phyloP scores from a whole-genome alignment of 2,797 vertebrate species.

The Australoheros facetus region DNA sequence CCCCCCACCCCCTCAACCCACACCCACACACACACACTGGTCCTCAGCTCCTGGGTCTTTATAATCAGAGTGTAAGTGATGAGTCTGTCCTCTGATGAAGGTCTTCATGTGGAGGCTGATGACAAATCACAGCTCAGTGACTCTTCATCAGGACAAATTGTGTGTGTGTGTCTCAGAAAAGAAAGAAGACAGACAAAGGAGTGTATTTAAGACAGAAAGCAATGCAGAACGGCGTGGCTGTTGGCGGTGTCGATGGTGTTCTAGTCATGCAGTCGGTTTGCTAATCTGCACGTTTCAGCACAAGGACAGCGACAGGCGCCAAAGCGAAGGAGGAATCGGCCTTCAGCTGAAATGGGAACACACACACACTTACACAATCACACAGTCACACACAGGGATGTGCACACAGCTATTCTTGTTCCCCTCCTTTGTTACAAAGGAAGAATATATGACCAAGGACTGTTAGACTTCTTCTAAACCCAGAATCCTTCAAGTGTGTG shows the following conservation, averaged over 20 bases:
- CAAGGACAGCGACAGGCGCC: constrained; percentile 64
- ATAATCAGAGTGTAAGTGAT: constrained; percentile 68
- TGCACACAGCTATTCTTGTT: constrained; percentile 16
- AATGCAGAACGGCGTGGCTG: not conserved
- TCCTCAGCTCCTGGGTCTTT: constrained; percentile 43
- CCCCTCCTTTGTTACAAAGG: constrained; percentile 16
- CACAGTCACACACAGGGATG: constrained; percentile 2
- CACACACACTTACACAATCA: not conserved
- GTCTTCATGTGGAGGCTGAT: constrained; percentile 72
- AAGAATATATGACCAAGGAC: constrained; percentile 16
- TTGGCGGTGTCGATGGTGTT: constrained; percentile 28
- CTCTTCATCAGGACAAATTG: constrained; percentile 58
- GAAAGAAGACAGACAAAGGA: constrained; percentile 2
- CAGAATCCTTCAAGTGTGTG: constrained; percentile 22
- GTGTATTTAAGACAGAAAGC: not conserved
- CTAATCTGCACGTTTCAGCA: constrained; percentile 59
- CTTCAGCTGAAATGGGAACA: constrained; percentile 24
- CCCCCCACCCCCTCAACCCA: not conserved
- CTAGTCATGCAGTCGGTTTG: constrained; percentile 17
- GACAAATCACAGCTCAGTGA: constrained; percentile 72
- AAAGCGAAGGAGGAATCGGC: constrained; percentile 12
- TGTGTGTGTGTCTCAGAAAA: not conserved
- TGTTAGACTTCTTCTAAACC: not conserved
- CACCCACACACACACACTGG: not conserved
- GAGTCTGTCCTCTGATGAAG: constrained; percentile 75